Percentiles rank a stretch among this genome's conserved stretches.
Evolutionary conservation across 2,797 vertebrate species (phyloP).

Genomic region (Oophaga sylvatica): DNA sequence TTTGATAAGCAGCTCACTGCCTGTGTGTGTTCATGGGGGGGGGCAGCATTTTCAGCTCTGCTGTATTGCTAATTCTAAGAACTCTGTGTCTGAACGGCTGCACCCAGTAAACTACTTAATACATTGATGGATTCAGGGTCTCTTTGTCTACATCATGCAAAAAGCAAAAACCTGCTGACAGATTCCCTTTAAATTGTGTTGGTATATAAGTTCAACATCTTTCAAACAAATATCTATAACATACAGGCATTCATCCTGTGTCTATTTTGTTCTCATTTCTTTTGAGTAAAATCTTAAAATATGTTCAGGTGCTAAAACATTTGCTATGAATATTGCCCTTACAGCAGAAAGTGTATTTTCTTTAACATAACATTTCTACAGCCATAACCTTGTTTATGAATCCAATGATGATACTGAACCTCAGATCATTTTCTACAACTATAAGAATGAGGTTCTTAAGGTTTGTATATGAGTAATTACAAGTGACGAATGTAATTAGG

Average conservation of each 20-base stretch:
- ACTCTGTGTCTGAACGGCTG: too few relatives aligned
- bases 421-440: conserved; percentile 78
- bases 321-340: neutral
- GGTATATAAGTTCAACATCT: neutral
- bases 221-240: neutral
- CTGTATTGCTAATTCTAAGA: too few relatives aligned
- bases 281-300: neutral
- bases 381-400: conserved; percentile 83
- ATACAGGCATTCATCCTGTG: neutral
- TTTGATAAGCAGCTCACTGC: too few relatives aligned
- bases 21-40: too few relatives aligned
- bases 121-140: too few relatives aligned
- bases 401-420: conserved; percentile 79
- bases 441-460: conserved; percentile 79
- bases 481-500: neutral
- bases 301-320: neutral
- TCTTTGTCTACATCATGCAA: too few relatives aligned
- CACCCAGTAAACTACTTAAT: too few relatives aligned
- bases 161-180: too few relatives aligned
- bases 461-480: conserved; percentile 66
- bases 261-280: neutral
- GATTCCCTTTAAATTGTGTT: too few relatives aligned
- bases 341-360: conserved; percentile 31
- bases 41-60: too few relatives aligned
- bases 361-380: conserved; percentile 72